Evolutionary conservation across 2,888 invertebrate species (phyloP).

Genomic region (Nephrotoma guestfalica): DNA sequence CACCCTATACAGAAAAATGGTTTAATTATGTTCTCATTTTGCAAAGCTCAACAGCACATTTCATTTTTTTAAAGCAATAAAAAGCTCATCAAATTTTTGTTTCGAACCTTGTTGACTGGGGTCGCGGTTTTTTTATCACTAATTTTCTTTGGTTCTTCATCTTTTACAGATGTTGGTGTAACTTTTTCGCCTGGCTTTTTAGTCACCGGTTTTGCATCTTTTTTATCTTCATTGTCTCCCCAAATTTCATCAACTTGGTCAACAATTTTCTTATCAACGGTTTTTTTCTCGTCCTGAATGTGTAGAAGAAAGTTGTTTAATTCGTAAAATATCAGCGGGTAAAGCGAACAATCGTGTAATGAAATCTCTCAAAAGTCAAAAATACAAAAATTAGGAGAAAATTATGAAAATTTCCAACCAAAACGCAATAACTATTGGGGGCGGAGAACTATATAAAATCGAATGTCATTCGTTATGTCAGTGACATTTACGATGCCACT

Average conservation of each 20-base stretch:
- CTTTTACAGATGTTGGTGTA: background rate
- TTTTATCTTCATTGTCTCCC: background rate
- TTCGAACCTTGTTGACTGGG: background rate
- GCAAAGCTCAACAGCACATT: background rate
- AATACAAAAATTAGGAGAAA: background rate
- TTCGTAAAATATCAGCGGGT: background rate
- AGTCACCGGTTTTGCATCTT: background rate
- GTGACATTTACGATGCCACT: too few species aligned
- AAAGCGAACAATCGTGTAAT: background rate
- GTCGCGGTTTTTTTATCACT: background rate
- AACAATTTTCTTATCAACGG: background rate
- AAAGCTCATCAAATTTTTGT: conserved; percentile 10
- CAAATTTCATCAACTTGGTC: background rate
- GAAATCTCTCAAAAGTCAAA: background rate
- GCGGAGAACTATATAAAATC: too few species aligned
- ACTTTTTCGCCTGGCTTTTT: background rate
- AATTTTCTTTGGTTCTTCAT: background rate
- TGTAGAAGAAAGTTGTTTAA: background rate
- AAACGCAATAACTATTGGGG: too few species aligned
- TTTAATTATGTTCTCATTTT: background rate
- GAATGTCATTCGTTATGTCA: too few species aligned
- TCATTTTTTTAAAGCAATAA: background rate
- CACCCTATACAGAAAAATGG: background rate
- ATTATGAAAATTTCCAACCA: too few species aligned
- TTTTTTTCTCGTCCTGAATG: background rate